Evolutionary conservation across 2,888 invertebrate genomes (phyloP).

Genomic region (Gibbula magus): DNA sequence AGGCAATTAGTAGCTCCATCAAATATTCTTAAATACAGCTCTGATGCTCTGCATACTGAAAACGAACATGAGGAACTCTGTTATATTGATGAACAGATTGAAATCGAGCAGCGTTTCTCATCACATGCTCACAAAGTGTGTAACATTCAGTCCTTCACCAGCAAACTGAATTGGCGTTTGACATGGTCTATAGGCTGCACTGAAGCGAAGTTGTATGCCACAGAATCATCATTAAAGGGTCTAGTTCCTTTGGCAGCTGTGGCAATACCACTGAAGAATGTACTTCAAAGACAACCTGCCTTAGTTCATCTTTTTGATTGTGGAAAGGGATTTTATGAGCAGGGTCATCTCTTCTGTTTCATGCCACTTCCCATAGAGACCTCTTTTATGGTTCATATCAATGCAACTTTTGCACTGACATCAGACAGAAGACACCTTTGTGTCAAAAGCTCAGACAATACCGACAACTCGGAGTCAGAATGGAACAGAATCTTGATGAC

Average conservation of each 20-base stretch:
- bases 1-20: background rate
- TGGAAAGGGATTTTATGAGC: constrained; percentile 44
- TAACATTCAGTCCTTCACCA: background rate
- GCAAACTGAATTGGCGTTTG: background rate
- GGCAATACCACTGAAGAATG: constrained; percentile 51
- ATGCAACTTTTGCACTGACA: constrained; percentile 67
- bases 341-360: constrained; percentile 64
- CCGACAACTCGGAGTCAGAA: constrained; percentile 33
- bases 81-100: background rate
- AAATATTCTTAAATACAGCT: background rate
- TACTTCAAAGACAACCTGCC: background rate
- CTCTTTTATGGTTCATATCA: constrained; percentile 64
- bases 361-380: constrained; percentile 66
- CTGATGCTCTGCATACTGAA: background rate
- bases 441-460: constrained; percentile 56
- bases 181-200: background rate
- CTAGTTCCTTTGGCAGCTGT: constrained; percentile 56
- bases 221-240: constrained; percentile 2
- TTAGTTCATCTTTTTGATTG: background rate
- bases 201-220: too few relatives aligned
- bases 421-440: constrained; percentile 57
- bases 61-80: background rate
- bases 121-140: background rate
- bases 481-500: constrained; percentile 57
- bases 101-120: background rate